Evolutionary conservation across 1,140 invertebrate genomes (phyloP).

Genomic region (Arctopsyche grandis): DNA sequence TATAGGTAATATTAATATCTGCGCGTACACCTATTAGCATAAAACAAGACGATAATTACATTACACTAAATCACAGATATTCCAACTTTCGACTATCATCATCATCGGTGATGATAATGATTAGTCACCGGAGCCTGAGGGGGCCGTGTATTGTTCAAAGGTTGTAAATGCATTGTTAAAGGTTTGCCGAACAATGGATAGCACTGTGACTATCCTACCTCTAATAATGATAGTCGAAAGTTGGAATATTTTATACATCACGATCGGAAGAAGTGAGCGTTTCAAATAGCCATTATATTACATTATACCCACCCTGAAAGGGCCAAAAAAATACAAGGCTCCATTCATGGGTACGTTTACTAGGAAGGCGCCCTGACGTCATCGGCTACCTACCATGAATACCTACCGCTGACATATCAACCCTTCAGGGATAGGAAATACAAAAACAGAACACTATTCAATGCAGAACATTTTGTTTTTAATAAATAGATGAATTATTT

Average conservation of each 20-base stretch:
- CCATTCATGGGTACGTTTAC: conserved; percentile 48
- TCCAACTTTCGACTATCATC: no score
- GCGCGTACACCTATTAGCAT: not conserved
- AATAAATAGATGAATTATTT: no score
- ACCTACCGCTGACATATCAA: conserved; percentile 6
- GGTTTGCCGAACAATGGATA: no score
- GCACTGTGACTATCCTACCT: no score
- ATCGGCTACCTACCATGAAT: conserved; percentile 24
- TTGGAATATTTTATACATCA: not conserved
- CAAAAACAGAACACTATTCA: not conserved
- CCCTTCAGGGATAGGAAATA: not conserved
- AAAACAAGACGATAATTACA: not conserved
- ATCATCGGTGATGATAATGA: no score
- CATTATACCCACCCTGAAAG: no score
- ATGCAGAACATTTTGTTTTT: not conserved
- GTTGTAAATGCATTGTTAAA: no score
- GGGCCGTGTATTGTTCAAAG: no score
- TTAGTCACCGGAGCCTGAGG: no score
- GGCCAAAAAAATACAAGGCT: not conserved
- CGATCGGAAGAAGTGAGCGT: not conserved
- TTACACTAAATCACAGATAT: no score
- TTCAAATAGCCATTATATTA: not conserved
- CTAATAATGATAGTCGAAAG: no score
- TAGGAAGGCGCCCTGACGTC: conserved; percentile 53
- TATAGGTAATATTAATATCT: not conserved